Base-by-base conservation (phyloP, 2,888 invertebrate species). In the Drosophila anomelani region DNA sequence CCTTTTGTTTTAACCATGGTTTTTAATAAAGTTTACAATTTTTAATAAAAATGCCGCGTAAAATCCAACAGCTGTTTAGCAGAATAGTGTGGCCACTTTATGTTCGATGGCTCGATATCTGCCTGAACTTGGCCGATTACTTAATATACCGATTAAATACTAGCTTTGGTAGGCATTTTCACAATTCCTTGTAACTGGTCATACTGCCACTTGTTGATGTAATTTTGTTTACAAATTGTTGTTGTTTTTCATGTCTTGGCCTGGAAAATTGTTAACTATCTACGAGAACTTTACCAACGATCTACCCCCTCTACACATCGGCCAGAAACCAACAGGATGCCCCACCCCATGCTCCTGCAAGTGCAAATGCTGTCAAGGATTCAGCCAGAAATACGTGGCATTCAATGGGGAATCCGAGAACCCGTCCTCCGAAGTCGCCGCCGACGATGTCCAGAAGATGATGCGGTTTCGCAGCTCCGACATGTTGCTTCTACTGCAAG, bases 341-440 rank as follows among this genome's bases (percentile, higher is more conserved):
- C 8, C 34, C 15, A 60, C 15, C 0, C 32, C 23, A 8, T 79
- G 78, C 13, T 0, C 4, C 1, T 79, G 78, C 36, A 43, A 57
- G 26, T 79, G 78, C 61, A 67, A 76, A 39, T 78, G 78, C 20
- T 78, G 82, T 20, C 23, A 15, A 2, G 79, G 79, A 4, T 6
- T 29, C 15, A 34, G 38, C 2, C 51, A 79, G n/a, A 78, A 81
- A 12, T 78, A 64, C 41, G 53, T 78, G 32, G 61, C 60, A n/a
- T 78, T 78, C 32, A 36, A 72, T 41, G 59, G 59, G 13, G 58
- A 71, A 32, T 47, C 71, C 3, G 34, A 59, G 5, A 34, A 43
- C 1, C 41, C 49, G 34, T 34, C 13, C 8, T 7, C 5, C n/a
- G 44, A 23, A 6, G 8, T 0, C 29, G 0, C 36, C 13, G 20